Base-by-base conservation (phyloP, 2,113 vertebrate genomes). In the Tachysurus vachellii region DNA sequence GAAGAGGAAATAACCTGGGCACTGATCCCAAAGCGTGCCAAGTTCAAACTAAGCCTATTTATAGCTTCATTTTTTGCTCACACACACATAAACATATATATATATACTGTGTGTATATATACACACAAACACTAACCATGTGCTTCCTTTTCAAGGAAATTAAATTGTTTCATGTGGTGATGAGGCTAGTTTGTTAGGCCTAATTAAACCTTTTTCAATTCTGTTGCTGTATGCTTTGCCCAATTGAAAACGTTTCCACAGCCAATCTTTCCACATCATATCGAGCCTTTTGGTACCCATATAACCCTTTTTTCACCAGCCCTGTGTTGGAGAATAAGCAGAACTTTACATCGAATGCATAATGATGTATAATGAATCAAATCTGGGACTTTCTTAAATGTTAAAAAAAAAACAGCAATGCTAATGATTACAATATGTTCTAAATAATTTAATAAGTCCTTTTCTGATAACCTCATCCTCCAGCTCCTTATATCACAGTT, bases 141-240 rank as follows among this genome's bases (percentile, higher is more conserved):
- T 90, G 89, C 75, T 88, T 86, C 14, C 80, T 26, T 47, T 86
- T 68, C 56, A 80, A 59, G 84, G 89, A 90, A 88, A 84, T 88
- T 64, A 86, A 75, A 7, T 17, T 28, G n/a, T 89, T 89, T 88
- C 86, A 86, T 90, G 86, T 88, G 84, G 86, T 85, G 53, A 53
- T 85, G 79, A 83, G 85, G 85, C 84, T 88, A 84, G 86, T 90
- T 88, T 80, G 87, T 79, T 83, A 68, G 53, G 47, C 59, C 21
- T 88, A 87, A 89, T 87, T 83, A 83, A 84, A 66, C 44, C 80
- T 50, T 64, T 68, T 61, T 36, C 14, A 17, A 19, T 2, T 62
- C 47, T 81, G 42, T 53, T 36, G 81, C 70, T 56, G 59, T 59
- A 77, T 4, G 5, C 36, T 76, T 73, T 80, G 23, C 73, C 80